Evolutionary conservation across 1,140 invertebrate genomes (phyloP).

Genomic region (Aphelenchoides besseyi): DNA sequence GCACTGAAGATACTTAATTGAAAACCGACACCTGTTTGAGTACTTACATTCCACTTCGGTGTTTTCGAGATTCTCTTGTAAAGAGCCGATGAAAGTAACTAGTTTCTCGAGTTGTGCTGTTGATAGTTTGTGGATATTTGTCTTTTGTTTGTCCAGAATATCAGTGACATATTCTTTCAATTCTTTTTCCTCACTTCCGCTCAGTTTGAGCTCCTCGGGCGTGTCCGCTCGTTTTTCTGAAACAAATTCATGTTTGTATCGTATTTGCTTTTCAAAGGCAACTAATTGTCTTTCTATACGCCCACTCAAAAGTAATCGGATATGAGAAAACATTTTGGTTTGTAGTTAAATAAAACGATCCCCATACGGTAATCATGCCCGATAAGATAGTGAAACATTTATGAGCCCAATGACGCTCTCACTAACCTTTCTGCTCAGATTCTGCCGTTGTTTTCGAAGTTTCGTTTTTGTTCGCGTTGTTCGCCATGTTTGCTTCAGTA

Average conservation of each 20-base stretch:
- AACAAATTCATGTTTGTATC: neutral
- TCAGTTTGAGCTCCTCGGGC: conserved; percentile 23
- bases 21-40: neutral
- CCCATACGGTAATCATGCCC: neutral
- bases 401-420: neutral
- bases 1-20: neutral
- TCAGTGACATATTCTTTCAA: conserved; percentile 40
- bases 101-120: conserved; percentile 39
- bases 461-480: neutral
- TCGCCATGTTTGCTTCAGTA: neutral
- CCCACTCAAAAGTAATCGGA: neutral
- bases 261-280: neutral
- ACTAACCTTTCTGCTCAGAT: neutral
- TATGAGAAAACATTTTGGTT: no score
- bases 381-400: neutral
- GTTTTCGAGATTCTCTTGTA: conserved; percentile 40
- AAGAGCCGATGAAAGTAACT: conserved; percentile 30
- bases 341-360: no score
- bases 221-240: conserved; percentile 2
- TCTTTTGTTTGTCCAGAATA: conserved; percentile 33
- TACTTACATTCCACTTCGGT: conserved; percentile 7
- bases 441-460: neutral
- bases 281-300: neutral
- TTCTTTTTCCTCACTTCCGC: conserved; percentile 34
- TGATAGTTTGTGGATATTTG: conserved; percentile 27